Evolutionary conservation across 2,888 invertebrate genomes (phyloP), one percentile per base, ranked within the genome.

Genomic region (Suillia variegata): DNA sequence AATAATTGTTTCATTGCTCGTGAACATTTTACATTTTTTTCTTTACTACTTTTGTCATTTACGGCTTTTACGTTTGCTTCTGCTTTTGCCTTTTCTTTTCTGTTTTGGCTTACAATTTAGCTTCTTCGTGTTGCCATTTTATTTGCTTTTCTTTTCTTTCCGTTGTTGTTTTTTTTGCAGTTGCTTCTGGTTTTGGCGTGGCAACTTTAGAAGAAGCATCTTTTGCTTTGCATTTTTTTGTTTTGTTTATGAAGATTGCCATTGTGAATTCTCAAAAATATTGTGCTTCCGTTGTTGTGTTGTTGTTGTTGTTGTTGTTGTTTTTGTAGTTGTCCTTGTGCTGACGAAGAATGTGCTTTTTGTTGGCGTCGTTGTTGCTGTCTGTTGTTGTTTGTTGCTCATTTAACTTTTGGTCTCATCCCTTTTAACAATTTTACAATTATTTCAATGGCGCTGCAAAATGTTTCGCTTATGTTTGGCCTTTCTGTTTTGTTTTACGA

Each of bases 1-100:
- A 62, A 61, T 58, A 66, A 61, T 63, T 66, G 58, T 61, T 61
- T 64, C 61, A 64, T 64, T 64, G 62, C 64, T 64, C 58, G 60
- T 64, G 62, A 60, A 56, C 48, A 56, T 56, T 59, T 59, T 54
- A 56, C 59, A 54, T 56, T 61, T 38, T n/a, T n/a, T n/a, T n/a
- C n/a, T n/a, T 49, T 59, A 45, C 56, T 24, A 34, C 47, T 20
- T 21, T 52, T 54, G 51, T 33, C 38, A 49, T 38, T 48, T 55
- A 33, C 1, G 21, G 34, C 47, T 56, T 15, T 38, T 34, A 38
- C n/a, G 8, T 45, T 54, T n/a, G n/a, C n/a, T n/a, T n/a, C n/a
- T n/a, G n/a, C n/a, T 18, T 48, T 17, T 42, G n/a, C 21, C 48
- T 5, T 48, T 48, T 8, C 18, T 10, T 18, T 42, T 4, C 6